phyloP scores from a whole-genome alignment of 1,140 invertebrate species.

The Drosophila auraria region DNA sequence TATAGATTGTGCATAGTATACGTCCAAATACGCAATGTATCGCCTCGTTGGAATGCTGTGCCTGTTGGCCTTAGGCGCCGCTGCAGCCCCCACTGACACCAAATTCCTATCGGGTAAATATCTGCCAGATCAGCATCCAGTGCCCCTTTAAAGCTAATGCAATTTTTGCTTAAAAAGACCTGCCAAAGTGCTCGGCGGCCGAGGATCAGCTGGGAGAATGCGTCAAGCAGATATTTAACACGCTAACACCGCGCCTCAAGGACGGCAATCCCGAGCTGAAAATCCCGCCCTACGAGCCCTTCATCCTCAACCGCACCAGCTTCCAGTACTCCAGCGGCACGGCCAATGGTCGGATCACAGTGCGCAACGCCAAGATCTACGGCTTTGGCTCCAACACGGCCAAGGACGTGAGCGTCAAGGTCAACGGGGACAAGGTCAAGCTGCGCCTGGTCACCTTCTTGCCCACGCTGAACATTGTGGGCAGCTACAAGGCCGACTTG shows the following conservation, averaged over 20 bases:
- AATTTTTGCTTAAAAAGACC: constrained; percentile 9
- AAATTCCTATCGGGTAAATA: constrained; percentile 51
- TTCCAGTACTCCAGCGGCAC: constrained; percentile 67
- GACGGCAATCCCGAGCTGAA: constrained; percentile 60
- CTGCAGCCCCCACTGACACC: constrained; percentile 36
- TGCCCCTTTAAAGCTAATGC: background rate
- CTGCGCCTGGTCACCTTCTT: constrained; percentile 36
- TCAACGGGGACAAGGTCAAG: constrained; percentile 55
- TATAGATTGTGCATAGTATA: constrained; percentile 5
- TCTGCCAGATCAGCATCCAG: background rate
- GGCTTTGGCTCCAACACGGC: constrained; percentile 56
- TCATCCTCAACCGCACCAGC: constrained; percentile 59
- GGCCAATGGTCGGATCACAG: constrained; percentile 64
- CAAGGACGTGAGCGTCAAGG: constrained; percentile 47
- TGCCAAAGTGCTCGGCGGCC: constrained; percentile 61
- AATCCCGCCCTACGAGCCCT: constrained; percentile 77
- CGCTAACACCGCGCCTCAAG: constrained; percentile 52
- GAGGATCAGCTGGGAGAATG: constrained; percentile 63
- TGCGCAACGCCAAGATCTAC: constrained; percentile 60
- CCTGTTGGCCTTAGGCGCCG: constrained; percentile 33
- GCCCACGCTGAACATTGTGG: constrained; percentile 67
- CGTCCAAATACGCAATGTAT: constrained; percentile 30
- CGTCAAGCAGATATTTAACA: constrained; percentile 61
- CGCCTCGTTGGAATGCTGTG: constrained; percentile 38
- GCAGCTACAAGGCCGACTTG: constrained; percentile 80